Evolutionary conservation across 2,888 invertebrate genomes (phyloP).

Genomic region (Octodonta nipae): DNA sequence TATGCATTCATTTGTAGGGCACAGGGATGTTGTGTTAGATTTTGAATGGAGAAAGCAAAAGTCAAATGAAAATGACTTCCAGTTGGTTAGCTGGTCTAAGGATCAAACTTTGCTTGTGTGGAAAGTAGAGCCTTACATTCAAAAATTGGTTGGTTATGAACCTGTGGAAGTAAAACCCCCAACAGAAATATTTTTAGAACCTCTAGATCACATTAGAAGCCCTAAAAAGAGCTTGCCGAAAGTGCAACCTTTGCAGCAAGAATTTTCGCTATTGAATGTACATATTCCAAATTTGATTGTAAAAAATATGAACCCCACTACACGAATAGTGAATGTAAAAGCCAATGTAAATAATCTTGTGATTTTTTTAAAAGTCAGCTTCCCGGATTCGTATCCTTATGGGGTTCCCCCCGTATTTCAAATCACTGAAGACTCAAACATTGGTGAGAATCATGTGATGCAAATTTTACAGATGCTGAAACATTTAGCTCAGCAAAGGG

Average conservation of each 20-base stretch:
- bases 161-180: constrained; percentile 35
- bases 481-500: constrained; percentile 67
- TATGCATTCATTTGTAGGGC: constrained; percentile 69
- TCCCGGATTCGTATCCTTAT: constrained; percentile 62
- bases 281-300: constrained; percentile 61
- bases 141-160: constrained; percentile 67
- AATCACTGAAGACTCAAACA: constrained; percentile 47
- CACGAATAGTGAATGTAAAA: constrained; percentile 45
- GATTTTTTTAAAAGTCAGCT: constrained; percentile 50
- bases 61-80: constrained; percentile 48
- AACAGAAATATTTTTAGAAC: constrained; percentile 11
- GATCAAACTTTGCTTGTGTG: constrained; percentile 86
- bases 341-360: constrained; percentile 41
- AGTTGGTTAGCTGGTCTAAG: constrained; percentile 88
- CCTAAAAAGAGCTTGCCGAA: constrained; percentile 31
- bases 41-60: constrained; percentile 81
- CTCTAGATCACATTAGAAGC: constrained; percentile 13
- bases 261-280: constrained; percentile 61
- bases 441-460: constrained; percentile 57
- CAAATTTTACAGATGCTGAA: constrained; percentile 69
- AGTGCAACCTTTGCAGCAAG: constrained; percentile 54
- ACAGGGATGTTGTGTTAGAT: constrained; percentile 85
- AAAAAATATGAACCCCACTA: constrained; percentile 38
- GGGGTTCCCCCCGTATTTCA: constrained; percentile 53
- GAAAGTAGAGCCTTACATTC: constrained; percentile 73